Evolutionary conservation across 1,140 invertebrate genomes (phyloP), one percentile per base, ranked within the genome.

Genomic region (Tenebrio molitor): DNA sequence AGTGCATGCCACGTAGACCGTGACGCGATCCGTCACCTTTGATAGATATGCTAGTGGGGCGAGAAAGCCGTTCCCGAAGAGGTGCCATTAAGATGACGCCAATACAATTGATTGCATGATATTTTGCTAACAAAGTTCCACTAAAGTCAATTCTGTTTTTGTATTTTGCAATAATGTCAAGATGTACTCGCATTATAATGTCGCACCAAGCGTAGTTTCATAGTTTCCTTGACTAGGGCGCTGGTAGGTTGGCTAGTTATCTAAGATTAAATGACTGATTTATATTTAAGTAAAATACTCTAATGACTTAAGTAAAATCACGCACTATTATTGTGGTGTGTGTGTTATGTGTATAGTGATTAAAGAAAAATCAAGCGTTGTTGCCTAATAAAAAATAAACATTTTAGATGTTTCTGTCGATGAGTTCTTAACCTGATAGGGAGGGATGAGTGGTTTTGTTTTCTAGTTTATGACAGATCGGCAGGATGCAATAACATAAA

Each of bases 401-500:
- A 46, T 68, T 68, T 68, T 42, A 68, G 46, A 42, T 50, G 36
- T 68, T 68, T 46, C 42, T 68, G 42, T 64, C 21, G 16, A 25
- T 42, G 25, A 29, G 8, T 29, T n/a, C n/a, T n/a, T n/a, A n/a
- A n/a, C n/a, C n/a, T n/a, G n/a, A 15, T 42, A 71, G 34, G 21
- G 23, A 15, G 25, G 23, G 50, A 71, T n/a, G 44, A 50, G 19
- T 50, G 17, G 17, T n/a, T n/a, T n/a, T n/a, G n/a, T n/a, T 50
- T 17, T 44, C 19, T 50, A 21, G 16, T 53, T 53, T 21, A 63
- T 19, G 41, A 42, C 14, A 72, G 64, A 68, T 16, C 62, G 71
- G 62, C 58, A 44, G 69, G 62, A 63, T 64, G 69, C 69, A 71
- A 64, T 71, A 71, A 71, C 25, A 67, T 44, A 29, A 42, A 50